Evolutionary conservation across 1,140 invertebrate genomes (phyloP).

Genomic region (Cydia fagiglandana): DNA sequence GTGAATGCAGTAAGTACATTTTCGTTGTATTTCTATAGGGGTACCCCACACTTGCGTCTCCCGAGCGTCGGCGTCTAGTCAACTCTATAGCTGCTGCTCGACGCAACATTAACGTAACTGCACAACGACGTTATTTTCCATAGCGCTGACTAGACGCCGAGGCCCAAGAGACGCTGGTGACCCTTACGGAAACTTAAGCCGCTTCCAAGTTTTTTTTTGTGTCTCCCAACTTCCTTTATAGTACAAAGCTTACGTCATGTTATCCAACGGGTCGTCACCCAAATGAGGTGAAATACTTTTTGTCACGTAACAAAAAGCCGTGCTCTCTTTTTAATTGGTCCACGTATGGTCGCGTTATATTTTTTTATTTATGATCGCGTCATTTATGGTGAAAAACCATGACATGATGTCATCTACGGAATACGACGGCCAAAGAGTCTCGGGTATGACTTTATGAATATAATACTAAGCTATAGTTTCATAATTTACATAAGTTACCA

Average conservation of each 20-base stretch:
- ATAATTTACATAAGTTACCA: not conserved
- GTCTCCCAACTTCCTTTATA: conserved; percentile 37
- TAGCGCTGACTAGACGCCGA: too few species aligned
- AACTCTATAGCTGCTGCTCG: too few species aligned
- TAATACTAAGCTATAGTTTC: not conserved
- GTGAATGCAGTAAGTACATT: too few species aligned
- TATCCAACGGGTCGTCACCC: conserved; percentile 19
- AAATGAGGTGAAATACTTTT: conserved; percentile 28
- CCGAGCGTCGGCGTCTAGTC: too few species aligned
- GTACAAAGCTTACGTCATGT: conserved; percentile 31
- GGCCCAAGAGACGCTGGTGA: too few species aligned
- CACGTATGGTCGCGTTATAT: conserved; percentile 58
- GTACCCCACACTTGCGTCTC: too few species aligned
- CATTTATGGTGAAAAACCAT: conserved; percentile 59
- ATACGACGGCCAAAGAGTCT: conserved; percentile 37
- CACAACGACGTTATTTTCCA: too few species aligned
- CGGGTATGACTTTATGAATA: conserved; percentile 14
- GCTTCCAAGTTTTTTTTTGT: not conserved
- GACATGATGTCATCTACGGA: conserved; percentile 64
- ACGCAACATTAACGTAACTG: too few species aligned
- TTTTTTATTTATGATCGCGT: conserved; percentile 43
- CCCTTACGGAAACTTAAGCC: conserved; percentile 26
- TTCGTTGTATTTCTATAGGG: too few species aligned
- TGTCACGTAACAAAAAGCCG: conserved; percentile 45
- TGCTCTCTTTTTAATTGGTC: conserved; percentile 67